These are phyloP conservation scores for Thunnus albacares DNA, from an alignment of 2,797 vertebrate species.

Conservation along the genomic window DNA sequence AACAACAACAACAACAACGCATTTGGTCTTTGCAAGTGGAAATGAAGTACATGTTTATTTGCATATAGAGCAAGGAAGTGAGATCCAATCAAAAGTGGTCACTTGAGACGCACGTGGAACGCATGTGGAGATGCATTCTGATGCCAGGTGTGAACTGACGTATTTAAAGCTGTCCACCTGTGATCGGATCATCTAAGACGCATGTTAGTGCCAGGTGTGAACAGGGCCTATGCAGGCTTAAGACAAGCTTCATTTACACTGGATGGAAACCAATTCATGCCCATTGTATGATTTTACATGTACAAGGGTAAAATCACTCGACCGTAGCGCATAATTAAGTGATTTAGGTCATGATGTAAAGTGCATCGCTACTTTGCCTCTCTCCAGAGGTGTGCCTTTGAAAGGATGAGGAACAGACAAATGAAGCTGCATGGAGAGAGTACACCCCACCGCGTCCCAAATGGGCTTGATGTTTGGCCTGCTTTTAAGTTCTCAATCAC, in stretches of 20 bases:
- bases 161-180: too few species aligned
- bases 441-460: slow-evolving; percentile 59
- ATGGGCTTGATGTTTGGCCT: slow-evolving; percentile 74
- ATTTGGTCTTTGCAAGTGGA: too few species aligned
- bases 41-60: too few species aligned
- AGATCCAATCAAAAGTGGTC: too few species aligned
- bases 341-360: slow-evolving; percentile 60
- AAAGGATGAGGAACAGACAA: slow-evolving; percentile 67
- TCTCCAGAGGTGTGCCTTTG: slow-evolving; percentile 50
- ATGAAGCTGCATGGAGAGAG: slow-evolving; percentile 57
- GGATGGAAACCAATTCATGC: neutral
- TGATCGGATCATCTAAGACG: too few species aligned
- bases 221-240: neutral
- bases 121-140: too few species aligned
- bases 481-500: slow-evolving; percentile 76
- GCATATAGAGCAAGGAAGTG: too few species aligned
- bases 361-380: slow-evolving; percentile 42
- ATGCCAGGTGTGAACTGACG: too few species aligned
- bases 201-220: too few species aligned
- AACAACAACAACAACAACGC: too few species aligned
- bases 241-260: neutral
- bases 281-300: slow-evolving; percentile 18
- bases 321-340: slow-evolving; percentile 59
- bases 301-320: slow-evolving; percentile 31
- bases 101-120: too few species aligned